Evolutionary conservation across 2,888 invertebrate species (phyloP), one percentile per base, ranked within the genome.

Genomic region (Folsomia manolachei): DNA sequence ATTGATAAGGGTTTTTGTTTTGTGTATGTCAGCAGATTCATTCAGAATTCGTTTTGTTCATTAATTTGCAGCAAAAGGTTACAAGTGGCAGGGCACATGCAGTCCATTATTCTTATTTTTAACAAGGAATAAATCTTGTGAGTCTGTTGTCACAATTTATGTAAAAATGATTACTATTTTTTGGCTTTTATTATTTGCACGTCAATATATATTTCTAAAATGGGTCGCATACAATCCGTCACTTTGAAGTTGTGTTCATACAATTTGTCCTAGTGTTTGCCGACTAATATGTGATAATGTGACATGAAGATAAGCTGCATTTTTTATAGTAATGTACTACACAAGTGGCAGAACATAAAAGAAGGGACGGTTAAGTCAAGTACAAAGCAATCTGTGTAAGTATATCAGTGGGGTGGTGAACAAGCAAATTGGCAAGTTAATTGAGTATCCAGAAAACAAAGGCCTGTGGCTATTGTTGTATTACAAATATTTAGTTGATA

Each of bases 101-200:
- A 63, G 24, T 63, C 25, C 25, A 63, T 24, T 63, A 63, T 63
- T 63, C 63, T 24, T 63, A 63, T 63, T 63, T 63, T 63, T 63
- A 63, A 63, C 25, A 24, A 23, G 63, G 19, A 63, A 63, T 63
- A 63, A 21, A 60, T 19, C n/a, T 25, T 63, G 63, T 63, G 25
- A 24, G 63, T 18, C 63, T 63, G 63, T 25, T 63, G 21, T 63
- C 18, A 39, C 39, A 39, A n/a, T 63, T 63, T 63, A 14, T 63
- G 63, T 63, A 63, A 9, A n/a, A 11, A 60, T 7, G n/a, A 60
- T n/a, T 7, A 60, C 23, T 60, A 4, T 60, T 60, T n/a, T 39
- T 39, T 39, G 39, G 39, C 39, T 39, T 39, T 39, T 39, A 39
- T 39, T 39, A 39, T 39, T 39, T 39, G 39, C 39, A 39, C 39